Conservation (phyloP, 2,113 vertebrate genomes). For the Ameiurus melas region DNA sequence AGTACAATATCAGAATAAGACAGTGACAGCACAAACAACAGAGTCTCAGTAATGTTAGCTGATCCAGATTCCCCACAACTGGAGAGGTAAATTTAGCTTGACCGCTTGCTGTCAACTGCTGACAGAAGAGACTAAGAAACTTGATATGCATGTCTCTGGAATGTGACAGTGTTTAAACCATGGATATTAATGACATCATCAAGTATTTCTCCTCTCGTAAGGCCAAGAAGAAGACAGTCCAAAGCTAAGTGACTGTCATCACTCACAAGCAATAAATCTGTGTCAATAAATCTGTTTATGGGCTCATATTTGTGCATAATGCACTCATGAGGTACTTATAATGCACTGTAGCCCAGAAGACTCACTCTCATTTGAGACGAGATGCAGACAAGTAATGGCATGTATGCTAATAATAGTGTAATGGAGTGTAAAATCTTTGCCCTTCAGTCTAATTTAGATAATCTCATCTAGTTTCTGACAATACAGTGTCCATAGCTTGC, state of each 20-base stretch:
- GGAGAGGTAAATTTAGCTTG: neutral
- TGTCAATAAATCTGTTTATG: neutral
- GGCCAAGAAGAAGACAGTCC: neutral
- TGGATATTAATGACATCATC: conserved; percentile 2
- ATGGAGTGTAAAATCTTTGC: neutral
- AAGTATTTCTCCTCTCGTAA: neutral
- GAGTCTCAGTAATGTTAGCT: neutral
- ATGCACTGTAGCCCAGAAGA: neutral
- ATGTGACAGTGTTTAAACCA: neutral
- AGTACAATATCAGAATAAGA: neutral
- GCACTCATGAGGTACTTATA: neutral
- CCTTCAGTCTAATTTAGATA: neutral
- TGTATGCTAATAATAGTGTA: neutral
- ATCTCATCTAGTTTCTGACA: neutral
- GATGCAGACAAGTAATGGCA: neutral
- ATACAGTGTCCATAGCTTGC: neutral
- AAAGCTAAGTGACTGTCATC: neutral
- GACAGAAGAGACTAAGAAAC: neutral
- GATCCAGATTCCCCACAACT: neutral
- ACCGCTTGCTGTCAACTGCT: neutral
- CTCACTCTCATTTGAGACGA: neutral
- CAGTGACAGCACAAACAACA: neutral
- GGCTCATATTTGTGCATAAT: neutral
- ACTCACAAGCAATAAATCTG: neutral
- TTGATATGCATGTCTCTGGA: neutral